These are phyloP conservation scores for Rhyacophila evoluta DNA, from an alignment of 2,888 invertebrate species.

Conservation along the genomic window DNA sequence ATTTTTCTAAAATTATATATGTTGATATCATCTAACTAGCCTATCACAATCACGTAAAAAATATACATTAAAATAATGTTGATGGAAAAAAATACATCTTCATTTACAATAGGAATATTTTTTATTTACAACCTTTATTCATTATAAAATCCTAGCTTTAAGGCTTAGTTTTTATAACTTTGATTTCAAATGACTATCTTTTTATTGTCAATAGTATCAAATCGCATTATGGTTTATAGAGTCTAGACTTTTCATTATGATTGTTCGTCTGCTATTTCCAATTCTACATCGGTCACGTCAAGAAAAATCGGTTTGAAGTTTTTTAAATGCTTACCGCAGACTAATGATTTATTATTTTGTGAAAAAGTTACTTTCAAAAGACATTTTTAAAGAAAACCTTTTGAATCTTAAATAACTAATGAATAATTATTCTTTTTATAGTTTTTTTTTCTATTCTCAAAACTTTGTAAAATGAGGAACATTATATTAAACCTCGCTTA, in stretches of 20 bases:
- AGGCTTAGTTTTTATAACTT: neutral
- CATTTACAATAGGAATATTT: no score
- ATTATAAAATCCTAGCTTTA: neutral
- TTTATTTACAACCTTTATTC: no score
- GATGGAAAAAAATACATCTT: no score
- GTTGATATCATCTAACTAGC: no score
- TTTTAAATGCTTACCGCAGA: neutral
- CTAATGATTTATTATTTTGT: conserved; percentile 1
- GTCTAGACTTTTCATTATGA: conserved; percentile 13
- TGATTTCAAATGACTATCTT: neutral
- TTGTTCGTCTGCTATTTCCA: neutral
- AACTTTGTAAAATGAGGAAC: neutral
- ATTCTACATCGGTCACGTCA: neutral
- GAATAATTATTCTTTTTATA: no score
- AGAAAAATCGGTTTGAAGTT: neutral
- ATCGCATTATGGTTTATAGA: neutral
- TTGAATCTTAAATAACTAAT: no score
- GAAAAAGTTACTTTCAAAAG: no score
- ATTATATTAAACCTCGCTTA: neutral
- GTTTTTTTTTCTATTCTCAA: neutral
- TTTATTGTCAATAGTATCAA: neutral
- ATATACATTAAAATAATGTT: no score
- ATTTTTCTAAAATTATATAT: no score
- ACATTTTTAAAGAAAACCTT: no score
- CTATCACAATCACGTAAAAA: no score